Evolutionary conservation across 2,888 invertebrate genomes (phyloP).

Genomic region (Pyrochroa serraticornis): DNA sequence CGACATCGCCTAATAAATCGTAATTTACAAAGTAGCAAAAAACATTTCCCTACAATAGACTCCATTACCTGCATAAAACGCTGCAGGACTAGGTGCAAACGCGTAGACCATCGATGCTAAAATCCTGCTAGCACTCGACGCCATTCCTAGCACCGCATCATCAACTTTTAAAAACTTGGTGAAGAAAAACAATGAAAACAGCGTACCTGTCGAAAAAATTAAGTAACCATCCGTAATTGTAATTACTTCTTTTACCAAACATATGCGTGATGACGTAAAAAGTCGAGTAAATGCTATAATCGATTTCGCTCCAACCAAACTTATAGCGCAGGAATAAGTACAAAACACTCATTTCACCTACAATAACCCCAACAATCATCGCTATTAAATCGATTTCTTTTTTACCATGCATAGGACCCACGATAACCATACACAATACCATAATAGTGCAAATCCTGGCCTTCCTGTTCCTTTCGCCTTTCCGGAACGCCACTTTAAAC

Average conservation of each 20-base stretch:
- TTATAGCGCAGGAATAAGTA: constrained; percentile 80
- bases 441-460: constrained; percentile 75
- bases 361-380: neutral
- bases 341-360: constrained; percentile 82
- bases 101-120: constrained; percentile 80
- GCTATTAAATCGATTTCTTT: neutral
- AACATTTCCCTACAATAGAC: no score
- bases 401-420: constrained; percentile 78
- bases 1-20: no score
- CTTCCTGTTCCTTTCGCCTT: constrained; percentile 72
- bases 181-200: constrained; percentile 78
- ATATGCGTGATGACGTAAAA: constrained; percentile 79
- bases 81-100: constrained; percentile 74
- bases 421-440: constrained; percentile 78
- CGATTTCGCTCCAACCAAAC: constrained; percentile 84
- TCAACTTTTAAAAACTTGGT: constrained; percentile 78
- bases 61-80: constrained; percentile 73
- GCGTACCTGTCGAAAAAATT: constrained; percentile 65
- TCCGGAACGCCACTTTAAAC: constrained; percentile 75
- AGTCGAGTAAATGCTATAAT: constrained; percentile 80
- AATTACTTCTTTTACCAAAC: constrained; percentile 69
- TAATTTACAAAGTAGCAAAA: no score
- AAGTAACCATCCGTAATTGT: constrained; percentile 61
- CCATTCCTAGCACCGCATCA: constrained; percentile 79
- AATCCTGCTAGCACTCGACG: constrained; percentile 82